Evolutionary conservation across 23 tunicate species (phyloP).

Genomic region (Aplidium turbinatum): DNA sequence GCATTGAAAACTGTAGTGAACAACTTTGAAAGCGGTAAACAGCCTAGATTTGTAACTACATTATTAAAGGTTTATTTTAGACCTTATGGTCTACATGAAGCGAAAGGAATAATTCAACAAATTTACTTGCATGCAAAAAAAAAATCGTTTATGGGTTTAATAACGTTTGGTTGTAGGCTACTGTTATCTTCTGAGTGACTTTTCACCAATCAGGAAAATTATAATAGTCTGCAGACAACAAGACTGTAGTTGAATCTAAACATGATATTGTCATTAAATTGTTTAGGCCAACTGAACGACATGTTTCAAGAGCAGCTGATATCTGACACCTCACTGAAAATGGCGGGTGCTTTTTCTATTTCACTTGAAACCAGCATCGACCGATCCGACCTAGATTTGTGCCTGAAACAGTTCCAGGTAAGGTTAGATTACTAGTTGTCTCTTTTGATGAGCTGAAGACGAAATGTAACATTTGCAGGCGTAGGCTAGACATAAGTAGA

Average conservation of each 20-base stretch:
- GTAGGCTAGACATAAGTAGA: too few species aligned
- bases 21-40: conserved; percentile 44
- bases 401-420: conserved; percentile 33
- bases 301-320: conserved; percentile 55
- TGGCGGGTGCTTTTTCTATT: conserved; percentile 63
- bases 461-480: neutral
- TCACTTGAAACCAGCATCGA: conserved; percentile 70
- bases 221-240: too few species aligned
- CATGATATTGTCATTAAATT: too few species aligned
- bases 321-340: conserved; percentile 56
- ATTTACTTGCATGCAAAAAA: too few species aligned
- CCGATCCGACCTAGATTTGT: conserved; percentile 31
- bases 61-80: too few species aligned
- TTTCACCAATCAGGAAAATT: too few species aligned
- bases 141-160: too few species aligned
- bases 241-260: too few species aligned
- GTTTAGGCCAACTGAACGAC: conserved; percentile 48
- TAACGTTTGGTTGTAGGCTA: too few species aligned
- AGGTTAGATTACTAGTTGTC: neutral
- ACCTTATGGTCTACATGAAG: too few species aligned
- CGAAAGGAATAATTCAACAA: too few species aligned
- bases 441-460: neutral
- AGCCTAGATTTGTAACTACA: neutral
- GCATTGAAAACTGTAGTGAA: conserved; percentile 36
- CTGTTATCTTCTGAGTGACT: too few species aligned